phyloP scores from a whole-genome alignment of 2,888 invertebrate genomes.

The Calliopum simillimum region DNA sequence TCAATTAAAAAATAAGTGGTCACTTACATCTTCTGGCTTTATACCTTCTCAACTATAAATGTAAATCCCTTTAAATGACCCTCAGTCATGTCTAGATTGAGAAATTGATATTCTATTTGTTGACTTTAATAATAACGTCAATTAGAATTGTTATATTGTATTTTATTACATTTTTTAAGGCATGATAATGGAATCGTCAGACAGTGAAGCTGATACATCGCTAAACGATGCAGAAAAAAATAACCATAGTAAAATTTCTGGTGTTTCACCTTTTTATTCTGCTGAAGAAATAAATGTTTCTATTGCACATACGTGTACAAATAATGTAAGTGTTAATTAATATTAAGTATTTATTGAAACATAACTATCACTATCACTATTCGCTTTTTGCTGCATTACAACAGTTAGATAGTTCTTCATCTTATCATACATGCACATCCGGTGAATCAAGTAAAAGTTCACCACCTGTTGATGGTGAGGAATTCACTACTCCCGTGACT shows the following conservation, averaged over 20 bases:
- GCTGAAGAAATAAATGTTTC: conserved; percentile 72
- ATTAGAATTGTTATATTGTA: too few relatives aligned
- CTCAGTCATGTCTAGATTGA: neutral
- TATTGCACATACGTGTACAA: conserved; percentile 55
- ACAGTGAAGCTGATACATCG: conserved; percentile 65
- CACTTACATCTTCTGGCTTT: neutral
- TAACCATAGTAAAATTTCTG: conserved; percentile 73
- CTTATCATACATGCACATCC: conserved; percentile 66
- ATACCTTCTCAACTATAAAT: neutral
- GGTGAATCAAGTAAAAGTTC: conserved; percentile 59
- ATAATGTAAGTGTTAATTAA: conserved; percentile 49
- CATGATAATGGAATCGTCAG: conserved; percentile 60
- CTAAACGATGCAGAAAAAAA: conserved; percentile 57
- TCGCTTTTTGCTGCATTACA: conserved; percentile 33
- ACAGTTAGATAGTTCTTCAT: conserved; percentile 62
- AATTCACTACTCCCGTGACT: conserved; percentile 17
- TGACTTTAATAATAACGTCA: neutral
- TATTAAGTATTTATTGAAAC: neutral
- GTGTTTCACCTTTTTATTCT: conserved; percentile 80
- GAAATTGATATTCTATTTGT: conserved; percentile 1
- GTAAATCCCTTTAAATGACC: neutral
- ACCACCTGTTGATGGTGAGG: conserved; percentile 47
- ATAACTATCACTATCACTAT: neutral
- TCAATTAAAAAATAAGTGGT: neutral
- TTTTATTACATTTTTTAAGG: conserved; percentile 39